Evolutionary conservation across 2,797 vertebrate genomes (phyloP), one percentile per base, ranked within the genome.

Genomic region (Rhynchonycteris naso): DNA sequence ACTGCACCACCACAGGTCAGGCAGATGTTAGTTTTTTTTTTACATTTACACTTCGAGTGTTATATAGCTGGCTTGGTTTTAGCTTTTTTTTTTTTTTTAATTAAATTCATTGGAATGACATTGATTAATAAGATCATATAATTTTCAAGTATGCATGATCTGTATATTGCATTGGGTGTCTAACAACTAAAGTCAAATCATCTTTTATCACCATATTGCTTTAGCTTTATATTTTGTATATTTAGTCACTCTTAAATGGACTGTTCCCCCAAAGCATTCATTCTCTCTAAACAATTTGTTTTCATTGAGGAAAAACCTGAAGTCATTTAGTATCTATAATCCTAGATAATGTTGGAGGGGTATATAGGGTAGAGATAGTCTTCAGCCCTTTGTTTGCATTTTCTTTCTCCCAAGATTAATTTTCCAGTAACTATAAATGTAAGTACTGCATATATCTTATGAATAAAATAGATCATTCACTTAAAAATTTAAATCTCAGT

Each of bases 151-250:
- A 43, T 43, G 43, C 43, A 43, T 43, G 43, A 43, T 43, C 43
- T 6, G 5, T 43, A 43, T 43, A 43, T 43, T 43, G 43, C 43
- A 43, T 43, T 43, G 43, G 43, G 43, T 43, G 8, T 43, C 43
- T 43, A 43, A 43, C 43, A 43, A 43, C 43, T 43, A 43, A 43
- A 43, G 43, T 43, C 43, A 43, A 43, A 43, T 43, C 43, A 43
- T 43, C 43, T 43, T 43, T 43, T 43, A 43, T 43, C 43, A 43
- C 43, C 43, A 43, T 43, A 43, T 43, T 43, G 43, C 43, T 43
- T 95, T 59, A 80, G n/a, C 88, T 91, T 88, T 85, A 91, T 83
- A 66, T 35, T 58, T 89, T 88, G 16, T 56, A 80, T 85, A 54
- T 87, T 87, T 88, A 66, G 72, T 72, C 33, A 72, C 52, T 54